A percentile compares a stretch with the other conserved stretches of the same genome.
These are phyloP conservation scores for Pogonophryne albipinna DNA, from an alignment of 2,797 vertebrate genomes.

Conservation along the genomic window DNA sequence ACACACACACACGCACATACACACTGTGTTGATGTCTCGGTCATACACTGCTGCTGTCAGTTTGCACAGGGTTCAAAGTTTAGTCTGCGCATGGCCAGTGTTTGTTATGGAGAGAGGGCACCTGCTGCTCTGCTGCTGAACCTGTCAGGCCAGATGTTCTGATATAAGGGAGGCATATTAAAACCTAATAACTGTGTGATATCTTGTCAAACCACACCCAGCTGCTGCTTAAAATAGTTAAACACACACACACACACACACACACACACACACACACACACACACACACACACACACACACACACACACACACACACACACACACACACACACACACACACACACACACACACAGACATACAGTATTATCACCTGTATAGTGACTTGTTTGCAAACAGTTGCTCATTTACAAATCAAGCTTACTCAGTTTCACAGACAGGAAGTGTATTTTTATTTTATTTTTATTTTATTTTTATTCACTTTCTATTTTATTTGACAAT, in stretches of 20 bases:
- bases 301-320: neutral
- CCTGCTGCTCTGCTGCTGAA: slow-evolving; percentile 32
- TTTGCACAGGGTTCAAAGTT: slow-evolving; percentile 78
- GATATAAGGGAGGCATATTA: slow-evolving; percentile 1
- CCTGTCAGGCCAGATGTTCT: slow-evolving; percentile 5
- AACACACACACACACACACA: neutral
- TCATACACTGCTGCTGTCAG: slow-evolving; percentile 45
- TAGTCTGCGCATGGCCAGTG: slow-evolving; percentile 44
- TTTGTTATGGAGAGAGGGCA: slow-evolving; percentile 44
- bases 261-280: too few species aligned
- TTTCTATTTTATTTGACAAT: too few species aligned
- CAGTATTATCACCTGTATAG: neutral
- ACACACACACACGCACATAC: neutral
- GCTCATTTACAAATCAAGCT: neutral
- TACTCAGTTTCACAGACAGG: too few species aligned
- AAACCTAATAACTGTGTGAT: slow-evolving; percentile 4
- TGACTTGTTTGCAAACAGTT: neutral
- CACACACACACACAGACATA: neutral
- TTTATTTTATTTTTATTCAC: too few species aligned
- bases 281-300: neutral
- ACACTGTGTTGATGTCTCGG: slow-evolving; percentile 1
- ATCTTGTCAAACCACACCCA: slow-evolving; percentile 14
- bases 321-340: neutral
- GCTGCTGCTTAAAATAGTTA: neutral
- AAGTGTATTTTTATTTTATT: too few species aligned